A percentile compares a stretch with the other conserved stretches of the same genome.
phyloP scores from a whole-genome alignment of 2,113 vertebrate genomes.

The Zosterops pallidus region DNA sequence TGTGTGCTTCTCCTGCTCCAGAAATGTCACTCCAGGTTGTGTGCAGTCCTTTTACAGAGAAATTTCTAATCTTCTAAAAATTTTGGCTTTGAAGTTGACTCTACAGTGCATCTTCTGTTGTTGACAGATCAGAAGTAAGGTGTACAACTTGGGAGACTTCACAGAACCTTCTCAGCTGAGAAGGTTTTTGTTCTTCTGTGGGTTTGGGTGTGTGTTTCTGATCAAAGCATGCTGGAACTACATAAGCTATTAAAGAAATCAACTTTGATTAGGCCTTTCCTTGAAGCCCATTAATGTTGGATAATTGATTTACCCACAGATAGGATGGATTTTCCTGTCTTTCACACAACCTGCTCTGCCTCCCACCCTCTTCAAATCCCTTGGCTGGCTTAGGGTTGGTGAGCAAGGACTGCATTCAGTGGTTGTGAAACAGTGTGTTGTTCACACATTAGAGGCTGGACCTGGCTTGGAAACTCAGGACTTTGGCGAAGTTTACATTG shows the following conservation, averaged over 20 bases:
- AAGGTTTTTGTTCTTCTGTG: neutral
- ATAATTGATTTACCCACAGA: neutral
- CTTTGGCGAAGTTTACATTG: neutral
- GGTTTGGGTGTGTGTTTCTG: neutral
- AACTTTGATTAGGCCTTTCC: neutral
- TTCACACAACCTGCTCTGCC: neutral
- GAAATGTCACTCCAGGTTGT: neutral
- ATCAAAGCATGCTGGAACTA: neutral
- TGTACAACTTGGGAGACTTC: neutral
- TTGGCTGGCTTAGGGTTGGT: neutral
- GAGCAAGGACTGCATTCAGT: neutral
- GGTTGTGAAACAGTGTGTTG: neutral
- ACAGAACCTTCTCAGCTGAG: neutral
- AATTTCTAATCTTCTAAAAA: neutral
- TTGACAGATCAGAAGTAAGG: neutral
- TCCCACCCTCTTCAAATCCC: neutral
- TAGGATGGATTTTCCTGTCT: neutral
- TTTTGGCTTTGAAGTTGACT: neutral
- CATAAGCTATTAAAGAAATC: neutral
- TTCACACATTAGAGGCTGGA: neutral
- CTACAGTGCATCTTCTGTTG: neutral
- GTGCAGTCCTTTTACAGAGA: neutral
- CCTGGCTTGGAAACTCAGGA: neutral
- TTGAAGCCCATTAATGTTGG: neutral
- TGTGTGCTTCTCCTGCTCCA: neutral